Evolutionary conservation across 2,888 invertebrate genomes (phyloP).

Genomic region (Drosophila robusta): DNA sequence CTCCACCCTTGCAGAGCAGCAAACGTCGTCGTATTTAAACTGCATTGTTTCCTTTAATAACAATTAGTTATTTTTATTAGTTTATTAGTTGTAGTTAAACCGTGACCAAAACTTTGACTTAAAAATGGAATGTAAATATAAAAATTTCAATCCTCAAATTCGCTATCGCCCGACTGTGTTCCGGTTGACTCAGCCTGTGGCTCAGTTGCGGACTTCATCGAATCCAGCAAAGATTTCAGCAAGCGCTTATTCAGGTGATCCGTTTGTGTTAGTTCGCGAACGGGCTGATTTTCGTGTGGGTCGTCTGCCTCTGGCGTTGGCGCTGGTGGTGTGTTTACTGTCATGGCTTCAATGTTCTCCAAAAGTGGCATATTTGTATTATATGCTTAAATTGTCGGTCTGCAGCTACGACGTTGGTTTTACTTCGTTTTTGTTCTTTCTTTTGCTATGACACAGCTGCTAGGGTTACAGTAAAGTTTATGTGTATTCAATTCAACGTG

Average conservation of each 20-base stretch:
- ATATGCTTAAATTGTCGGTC: not conserved
- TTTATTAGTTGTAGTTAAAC: constrained; percentile 44
- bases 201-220: constrained; percentile 67
- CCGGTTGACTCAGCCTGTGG: constrained; percentile 16
- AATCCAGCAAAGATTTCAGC: constrained; percentile 76
- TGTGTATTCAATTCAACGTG: not conserved
- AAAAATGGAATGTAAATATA: constrained; percentile 53
- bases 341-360: constrained; percentile 69
- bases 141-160: constrained; percentile 72
- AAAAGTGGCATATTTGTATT: constrained; percentile 67
- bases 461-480: constrained; percentile 36
- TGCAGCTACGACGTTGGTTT: not conserved
- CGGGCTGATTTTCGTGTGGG: constrained; percentile 38
- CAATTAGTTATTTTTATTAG: constrained; percentile 10
- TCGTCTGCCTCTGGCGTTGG: constrained; percentile 41
- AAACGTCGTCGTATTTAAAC: constrained; percentile 84
- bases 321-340: constrained; percentile 35
- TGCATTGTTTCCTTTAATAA: constrained; percentile 15
- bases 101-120: constrained; percentile 53
- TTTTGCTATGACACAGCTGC: constrained; percentile 26
- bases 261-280: constrained; percentile 82
- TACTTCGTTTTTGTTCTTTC: not conserved
- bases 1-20: constrained; percentile 82
- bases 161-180: constrained; percentile 59
- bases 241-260: constrained; percentile 81